Conservation (phyloP, 2,797 vertebrate genomes). For the Pachyuromys duprasi region DNA sequence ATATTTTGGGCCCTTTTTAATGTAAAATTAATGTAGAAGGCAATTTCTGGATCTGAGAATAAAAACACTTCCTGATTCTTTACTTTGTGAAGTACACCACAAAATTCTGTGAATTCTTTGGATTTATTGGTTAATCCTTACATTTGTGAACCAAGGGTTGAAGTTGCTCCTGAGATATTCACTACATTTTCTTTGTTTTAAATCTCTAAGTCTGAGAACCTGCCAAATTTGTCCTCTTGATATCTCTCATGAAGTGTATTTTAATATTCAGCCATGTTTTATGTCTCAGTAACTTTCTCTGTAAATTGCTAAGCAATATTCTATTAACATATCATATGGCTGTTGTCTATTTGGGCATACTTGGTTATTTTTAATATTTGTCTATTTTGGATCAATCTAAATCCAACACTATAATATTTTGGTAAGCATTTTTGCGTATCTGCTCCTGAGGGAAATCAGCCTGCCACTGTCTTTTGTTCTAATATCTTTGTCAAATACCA, state of each 20-base stretch:
- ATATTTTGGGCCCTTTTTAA: not conserved
- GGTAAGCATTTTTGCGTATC: not conserved
- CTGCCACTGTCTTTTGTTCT: not conserved
- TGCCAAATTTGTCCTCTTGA: not conserved
- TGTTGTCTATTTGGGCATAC: not conserved
- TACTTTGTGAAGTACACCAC: not conserved
- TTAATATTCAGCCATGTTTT: not conserved
- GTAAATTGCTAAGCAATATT: conserved; percentile 8
- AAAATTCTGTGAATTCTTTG: not conserved
- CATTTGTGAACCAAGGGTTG: not conserved
- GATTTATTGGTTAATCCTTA: not conserved
- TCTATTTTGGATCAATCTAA: not conserved
- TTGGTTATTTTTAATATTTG: not conserved
- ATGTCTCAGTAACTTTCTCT: not conserved
- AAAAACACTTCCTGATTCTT: not conserved
- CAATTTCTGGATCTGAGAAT: not conserved
- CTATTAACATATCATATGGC: not conserved
- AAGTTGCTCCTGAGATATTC: not conserved
- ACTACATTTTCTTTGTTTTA: not conserved
- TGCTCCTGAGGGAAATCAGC: not conserved
- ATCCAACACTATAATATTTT: conserved; percentile 8
- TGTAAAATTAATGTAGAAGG: conserved; percentile 2
- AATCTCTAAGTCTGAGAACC: not conserved
- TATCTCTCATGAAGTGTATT: not conserved
- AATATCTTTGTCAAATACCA: not conserved